Evolutionary conservation across 2,888 invertebrate genomes (phyloP), one percentile per base, ranked within the genome.

Genomic region (Xanthorhoe designata): DNA sequence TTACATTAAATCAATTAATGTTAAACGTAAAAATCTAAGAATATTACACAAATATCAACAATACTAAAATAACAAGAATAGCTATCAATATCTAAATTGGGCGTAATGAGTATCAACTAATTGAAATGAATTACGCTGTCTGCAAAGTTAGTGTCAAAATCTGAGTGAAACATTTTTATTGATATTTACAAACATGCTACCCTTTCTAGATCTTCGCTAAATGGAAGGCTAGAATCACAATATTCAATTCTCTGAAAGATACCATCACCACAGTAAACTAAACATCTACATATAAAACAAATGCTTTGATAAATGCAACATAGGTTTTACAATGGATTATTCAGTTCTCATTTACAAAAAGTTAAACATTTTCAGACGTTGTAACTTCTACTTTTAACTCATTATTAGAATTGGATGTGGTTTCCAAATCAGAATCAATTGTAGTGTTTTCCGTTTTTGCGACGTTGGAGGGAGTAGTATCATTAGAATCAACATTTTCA

Each of bases 131-230:
- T n/a, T n/a, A n/a, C n/a, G 6, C 38, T 4, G 19, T 62, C 61
- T 62, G 45, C 3, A 51, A 62, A 62, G 9, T 55, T 66, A 38
- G 29, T 51, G 0, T 45, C 35, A 19, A 17, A 38, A 17, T 1
- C 5, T 60, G 42, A 24, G 45, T 58, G 24, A 45, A 18, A 59
- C 76, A 87, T 84, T 84, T 78, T 82, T 67, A 86, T 88, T 89
- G 86, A 88, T 88, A 90, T 90, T 88, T 89, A 89, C 89, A 89
- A 82, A 47, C 15, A 47, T 67, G 69, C 70, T 68, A 76, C 70
- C 67, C 72, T 71, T 67, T 73, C 76, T 74, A 69, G 64, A 70
- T 70, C 61, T 73, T 60, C 9, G 63, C 59, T 51, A 47, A n/a
- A n/a, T 24, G 5, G 24, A 50, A 38, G 29, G 38, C 53, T 52